phyloP scores from a whole-genome alignment of 1,140 invertebrate species.

The Caenorhabditis brenneri region DNA sequence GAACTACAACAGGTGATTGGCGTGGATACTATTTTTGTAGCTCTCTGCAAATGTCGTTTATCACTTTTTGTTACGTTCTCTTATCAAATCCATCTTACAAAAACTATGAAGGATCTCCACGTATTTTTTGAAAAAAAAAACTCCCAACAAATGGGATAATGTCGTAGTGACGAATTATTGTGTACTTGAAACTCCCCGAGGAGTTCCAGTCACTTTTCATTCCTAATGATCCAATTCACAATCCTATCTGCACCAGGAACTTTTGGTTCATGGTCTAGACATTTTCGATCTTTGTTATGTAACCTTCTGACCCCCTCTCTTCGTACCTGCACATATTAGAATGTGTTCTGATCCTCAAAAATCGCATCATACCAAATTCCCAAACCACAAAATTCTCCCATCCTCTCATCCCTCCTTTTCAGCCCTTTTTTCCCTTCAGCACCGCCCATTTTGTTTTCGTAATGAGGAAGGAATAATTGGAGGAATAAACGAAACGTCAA shows the following conservation, averaged over 20 bases:
- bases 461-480: background rate
- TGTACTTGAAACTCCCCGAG: too few species aligned
- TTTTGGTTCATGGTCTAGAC: background rate
- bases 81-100: too few species aligned
- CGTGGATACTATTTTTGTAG: too few species aligned
- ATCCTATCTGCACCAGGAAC: background rate
- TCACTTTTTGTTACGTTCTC: too few species aligned
- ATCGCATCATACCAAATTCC: conserved; percentile 28
- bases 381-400: background rate
- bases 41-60: too few species aligned
- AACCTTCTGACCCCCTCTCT: background rate
- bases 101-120: too few species aligned
- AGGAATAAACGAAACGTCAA: background rate
- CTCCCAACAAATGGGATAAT: too few species aligned
- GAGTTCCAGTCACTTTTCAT: too few species aligned
- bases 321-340: too few species aligned
- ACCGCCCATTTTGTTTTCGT: background rate
- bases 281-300: background rate
- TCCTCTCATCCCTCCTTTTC: background rate
- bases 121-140: too few species aligned
- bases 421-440: background rate
- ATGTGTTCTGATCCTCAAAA: background rate
- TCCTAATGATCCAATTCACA: background rate
- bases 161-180: too few species aligned
- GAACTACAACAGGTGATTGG: too few species aligned